A percentile compares a stretch with the other conserved stretches of the same genome.
These are phyloP conservation scores for Rhodophaea formosa DNA, from an alignment of 2,888 invertebrate species.

Conservation along the genomic window DNA sequence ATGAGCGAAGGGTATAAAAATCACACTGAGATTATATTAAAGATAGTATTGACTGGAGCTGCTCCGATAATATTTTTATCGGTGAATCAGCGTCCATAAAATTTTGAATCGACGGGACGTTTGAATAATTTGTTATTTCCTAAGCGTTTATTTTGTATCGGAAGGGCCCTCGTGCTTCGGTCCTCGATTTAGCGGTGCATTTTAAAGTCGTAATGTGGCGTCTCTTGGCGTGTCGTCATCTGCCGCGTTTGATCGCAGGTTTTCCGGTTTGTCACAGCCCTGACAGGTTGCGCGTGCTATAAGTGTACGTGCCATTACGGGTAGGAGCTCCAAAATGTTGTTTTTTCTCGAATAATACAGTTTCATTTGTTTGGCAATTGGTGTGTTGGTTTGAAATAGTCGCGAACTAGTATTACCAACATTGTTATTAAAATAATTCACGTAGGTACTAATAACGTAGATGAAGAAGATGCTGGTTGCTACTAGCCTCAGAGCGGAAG, in stretches of 20 bases:
- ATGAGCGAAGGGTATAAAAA: not conserved
- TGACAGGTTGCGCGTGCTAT: constrained; percentile 22
- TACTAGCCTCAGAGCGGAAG: too few relatives aligned
- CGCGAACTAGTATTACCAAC: too few relatives aligned
- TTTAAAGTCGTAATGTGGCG: constrained; percentile 16
- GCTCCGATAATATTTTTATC: not conserved
- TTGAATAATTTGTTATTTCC: not conserved
- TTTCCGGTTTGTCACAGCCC: constrained; percentile 33
- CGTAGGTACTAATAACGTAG: too few relatives aligned
- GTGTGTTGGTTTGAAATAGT: too few relatives aligned
- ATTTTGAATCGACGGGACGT: not conserved
- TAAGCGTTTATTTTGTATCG: not conserved
- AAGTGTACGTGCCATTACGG: constrained; percentile 26
- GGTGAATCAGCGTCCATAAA: not conserved
- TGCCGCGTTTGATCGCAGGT: constrained; percentile 22
- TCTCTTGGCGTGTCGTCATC: constrained; percentile 14
- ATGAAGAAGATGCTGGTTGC: too few relatives aligned
- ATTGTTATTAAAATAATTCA: too few relatives aligned
- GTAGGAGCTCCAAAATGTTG: constrained; percentile 19
- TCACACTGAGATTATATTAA: not conserved
- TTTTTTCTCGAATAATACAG: not conserved
- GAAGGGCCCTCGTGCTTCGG: not conserved
- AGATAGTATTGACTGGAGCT: not conserved
- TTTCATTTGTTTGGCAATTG: too few relatives aligned
- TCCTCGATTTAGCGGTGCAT: constrained; percentile 26